Evolutionary conservation across 2,888 invertebrate species (phyloP), one percentile per base, ranked within the genome.

Genomic region (Limnephilus marmoratus): DNA sequence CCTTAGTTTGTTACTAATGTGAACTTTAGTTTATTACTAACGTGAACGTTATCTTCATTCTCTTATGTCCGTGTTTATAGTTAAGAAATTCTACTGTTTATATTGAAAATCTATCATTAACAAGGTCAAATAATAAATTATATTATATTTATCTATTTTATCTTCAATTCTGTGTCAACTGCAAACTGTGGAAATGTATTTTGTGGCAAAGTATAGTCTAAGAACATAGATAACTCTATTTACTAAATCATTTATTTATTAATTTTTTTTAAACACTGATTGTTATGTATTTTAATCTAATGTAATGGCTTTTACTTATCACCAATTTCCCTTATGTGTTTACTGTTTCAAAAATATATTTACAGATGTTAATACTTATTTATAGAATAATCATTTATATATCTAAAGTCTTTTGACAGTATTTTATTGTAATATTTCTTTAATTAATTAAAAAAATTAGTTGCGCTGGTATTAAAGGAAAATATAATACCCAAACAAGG

Each of bases 31-130:
- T 49, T 49, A 3, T 15, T 49, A 15, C 49, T 45, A 45, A 45
- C 1, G 45, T 13, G 45, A 45, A 1, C 45, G 24, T 68, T 68
- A 68, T 68, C 68, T n/a, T 68, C 1, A 45, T 45, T 68, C 34
- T 89, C 91, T 80, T 18, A 87, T 82, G 89, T 82, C 45, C 18
- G 49, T 82, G 91, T 82, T 31, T 31, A 34, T 82, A 15, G 82
- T 82, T 82, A 82, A 34, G 82, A 18, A 82, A 82, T 13, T 82
- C 34, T 34, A 34, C 82, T 34, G n/a, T 82, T 34, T 82, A 82
- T 9, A 34, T 82, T 34, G 82, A 68, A 24, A 34, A 13, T 82
- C 82, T 34, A 31, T 34, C 82, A 31, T 82, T 82, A 82, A 34
- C 82, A 13, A 31, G 13, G 34, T 68, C n/a, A 68, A 68, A 68